These are phyloP conservation scores for Pachymerium ferrugineum DNA, from an alignment of 2,888 invertebrate genomes.

Conservation along the genomic window DNA sequence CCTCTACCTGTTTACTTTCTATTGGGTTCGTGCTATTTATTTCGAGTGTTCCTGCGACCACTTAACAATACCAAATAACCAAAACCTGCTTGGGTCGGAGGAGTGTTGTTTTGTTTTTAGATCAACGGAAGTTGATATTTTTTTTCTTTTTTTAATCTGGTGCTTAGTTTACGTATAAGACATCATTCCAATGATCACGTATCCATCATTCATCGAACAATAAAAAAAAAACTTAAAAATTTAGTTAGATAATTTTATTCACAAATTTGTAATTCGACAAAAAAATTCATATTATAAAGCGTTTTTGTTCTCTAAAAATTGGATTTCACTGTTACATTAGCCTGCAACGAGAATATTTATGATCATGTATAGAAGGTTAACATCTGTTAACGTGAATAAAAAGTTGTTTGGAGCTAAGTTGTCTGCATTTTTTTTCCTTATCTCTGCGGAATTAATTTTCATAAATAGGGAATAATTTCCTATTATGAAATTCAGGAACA, in stretches of 20 bases:
- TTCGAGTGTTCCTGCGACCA: constrained; percentile 4
- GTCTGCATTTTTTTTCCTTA: background rate
- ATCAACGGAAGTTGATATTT: background rate
- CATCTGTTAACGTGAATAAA: constrained; percentile 22
- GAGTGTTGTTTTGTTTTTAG: constrained; percentile 17
- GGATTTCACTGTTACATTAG: constrained; percentile 1
- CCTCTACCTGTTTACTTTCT: background rate
- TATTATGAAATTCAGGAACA: background rate
- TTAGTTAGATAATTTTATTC: background rate
- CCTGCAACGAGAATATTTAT: background rate
- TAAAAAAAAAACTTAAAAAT: background rate
- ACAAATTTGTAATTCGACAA: too few species aligned
- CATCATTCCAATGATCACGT: constrained; percentile 10
- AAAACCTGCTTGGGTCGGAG: constrained; percentile 19
- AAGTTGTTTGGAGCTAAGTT: constrained; percentile 7
- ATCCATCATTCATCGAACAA: constrained; percentile 5
- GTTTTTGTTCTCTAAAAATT: constrained; percentile 22
- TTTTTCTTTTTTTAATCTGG: background rate
- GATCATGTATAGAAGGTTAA: constrained; percentile 12
- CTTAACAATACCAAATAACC: constrained; percentile 5
- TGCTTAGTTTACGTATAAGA: background rate
- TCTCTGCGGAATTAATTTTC: background rate
- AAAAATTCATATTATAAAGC: too few species aligned
- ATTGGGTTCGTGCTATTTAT: background rate
- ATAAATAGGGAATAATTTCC: background rate